Evolutionary conservation across 2,797 vertebrate genomes (phyloP).

Genomic region (Meriones psammophilus): DNA sequence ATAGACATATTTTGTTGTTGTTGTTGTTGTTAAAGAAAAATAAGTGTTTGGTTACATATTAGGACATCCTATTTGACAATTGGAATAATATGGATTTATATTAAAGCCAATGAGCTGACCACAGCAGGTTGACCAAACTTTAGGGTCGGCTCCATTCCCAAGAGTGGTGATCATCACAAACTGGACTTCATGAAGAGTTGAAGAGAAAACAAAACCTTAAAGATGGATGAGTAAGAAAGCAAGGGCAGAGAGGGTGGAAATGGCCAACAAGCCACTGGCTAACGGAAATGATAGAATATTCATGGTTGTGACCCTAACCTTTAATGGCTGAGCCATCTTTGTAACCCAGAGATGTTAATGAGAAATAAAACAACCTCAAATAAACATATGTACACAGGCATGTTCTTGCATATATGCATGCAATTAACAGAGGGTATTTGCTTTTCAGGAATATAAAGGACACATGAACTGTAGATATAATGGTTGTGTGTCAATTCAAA

Average conservation of each 20-base stretch:
- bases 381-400: too few relatives aligned
- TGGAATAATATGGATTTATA: background rate
- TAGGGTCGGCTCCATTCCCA: background rate
- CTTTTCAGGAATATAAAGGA: background rate
- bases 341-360: background rate
- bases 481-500: background rate
- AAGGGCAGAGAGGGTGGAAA: background rate
- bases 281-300: background rate
- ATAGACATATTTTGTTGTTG: too few relatives aligned
- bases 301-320: too few relatives aligned
- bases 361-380: background rate
- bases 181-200: too few relatives aligned
- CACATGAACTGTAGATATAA: background rate
- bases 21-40: too few relatives aligned
- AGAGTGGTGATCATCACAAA: background rate
- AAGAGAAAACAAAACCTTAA: background rate
- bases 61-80: background rate
- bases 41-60: too few relatives aligned
- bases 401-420: background rate
- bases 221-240: background rate
- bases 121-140: background rate
- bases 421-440: background rate
- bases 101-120: background rate
- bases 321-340: too few relatives aligned
- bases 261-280: background rate